These are phyloP conservation scores for Pogonocichla stellata DNA, from an alignment of 2,113 vertebrate species.

Conservation along the genomic window DNA sequence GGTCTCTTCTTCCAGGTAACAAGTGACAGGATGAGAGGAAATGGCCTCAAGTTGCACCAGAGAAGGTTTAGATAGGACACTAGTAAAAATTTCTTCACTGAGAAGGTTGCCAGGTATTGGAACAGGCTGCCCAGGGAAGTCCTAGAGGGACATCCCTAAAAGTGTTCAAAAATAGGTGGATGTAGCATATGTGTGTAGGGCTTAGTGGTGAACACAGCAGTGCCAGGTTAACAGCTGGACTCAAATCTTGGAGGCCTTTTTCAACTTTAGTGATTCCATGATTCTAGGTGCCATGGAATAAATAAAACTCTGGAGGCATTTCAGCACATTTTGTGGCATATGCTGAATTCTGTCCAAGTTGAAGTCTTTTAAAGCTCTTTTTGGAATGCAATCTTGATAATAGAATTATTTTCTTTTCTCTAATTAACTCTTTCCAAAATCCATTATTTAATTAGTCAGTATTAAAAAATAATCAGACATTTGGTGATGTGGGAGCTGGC, in stretches of 20 bases:
- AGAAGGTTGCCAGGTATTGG: background rate
- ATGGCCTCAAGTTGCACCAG: background rate
- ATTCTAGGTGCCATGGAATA: background rate
- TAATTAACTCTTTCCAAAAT: slow-evolving; percentile 23
- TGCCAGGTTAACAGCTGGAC: background rate
- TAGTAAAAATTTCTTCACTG: background rate
- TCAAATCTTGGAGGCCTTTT: background rate
- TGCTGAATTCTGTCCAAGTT: background rate
- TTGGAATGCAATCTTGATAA: background rate
- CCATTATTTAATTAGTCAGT: slow-evolving; percentile 31
- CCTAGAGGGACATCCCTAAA: background rate
- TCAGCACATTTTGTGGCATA: background rate
- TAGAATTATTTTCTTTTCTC: background rate
- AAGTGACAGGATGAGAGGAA: background rate
- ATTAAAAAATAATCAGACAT: slow-evolving; percentile 36
- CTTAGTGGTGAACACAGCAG: background rate
- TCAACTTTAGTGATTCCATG: background rate
- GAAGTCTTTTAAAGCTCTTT: background rate
- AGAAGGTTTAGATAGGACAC: background rate
- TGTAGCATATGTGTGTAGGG: background rate
- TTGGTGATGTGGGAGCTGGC: background rate
- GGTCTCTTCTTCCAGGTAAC: background rate
- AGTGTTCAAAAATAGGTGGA: background rate
- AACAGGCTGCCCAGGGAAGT: background rate
- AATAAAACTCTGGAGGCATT: background rate